A percentile compares a stretch with the other conserved stretches of the same genome.
Evolutionary conservation across 2,797 vertebrate genomes (phyloP).

Genomic region (Acipenser ruthenus): DNA sequence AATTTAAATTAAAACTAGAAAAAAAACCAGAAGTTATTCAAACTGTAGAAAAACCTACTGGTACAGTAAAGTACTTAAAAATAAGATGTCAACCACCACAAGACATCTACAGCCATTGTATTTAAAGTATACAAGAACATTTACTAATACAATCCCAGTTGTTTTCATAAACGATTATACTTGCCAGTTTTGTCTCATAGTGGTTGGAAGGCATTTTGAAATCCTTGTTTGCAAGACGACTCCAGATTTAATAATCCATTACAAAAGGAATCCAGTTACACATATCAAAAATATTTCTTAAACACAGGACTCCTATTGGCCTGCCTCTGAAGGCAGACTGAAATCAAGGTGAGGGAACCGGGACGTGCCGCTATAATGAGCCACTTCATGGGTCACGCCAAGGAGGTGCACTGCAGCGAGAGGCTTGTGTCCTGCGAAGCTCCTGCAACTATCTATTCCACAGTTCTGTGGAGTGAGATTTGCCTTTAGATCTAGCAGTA

Average conservation of each 20-base stretch:
- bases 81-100: conserved; percentile 31
- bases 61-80: conserved; percentile 23
- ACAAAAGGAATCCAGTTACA: conserved; percentile 63
- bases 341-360: conserved; percentile 31
- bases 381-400: conserved; percentile 22
- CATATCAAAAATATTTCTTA: conserved; percentile 58
- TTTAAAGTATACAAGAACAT: conserved; percentile 21
- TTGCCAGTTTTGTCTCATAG: conserved; percentile 36
- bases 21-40: too few species aligned
- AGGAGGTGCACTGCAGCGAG: conserved; percentile 27
- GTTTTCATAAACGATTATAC: too few species aligned
- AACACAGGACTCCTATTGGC: conserved; percentile 56
- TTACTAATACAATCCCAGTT: too few species aligned
- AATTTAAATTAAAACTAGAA: too few species aligned
- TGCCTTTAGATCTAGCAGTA: neutral
- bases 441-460: conserved; percentile 52
- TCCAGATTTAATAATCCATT: conserved; percentile 60
- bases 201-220: conserved; percentile 12
- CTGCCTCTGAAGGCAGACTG: conserved; percentile 38
- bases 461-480: conserved; percentile 2
- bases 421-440: conserved; percentile 68
- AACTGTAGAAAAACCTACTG: conserved; percentile 19
- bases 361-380: conserved; percentile 58
- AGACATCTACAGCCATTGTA: neutral
- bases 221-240: conserved; percentile 51